Conservation (phyloP, 2,888 invertebrate species). For the Morpho deidamia region DNA sequence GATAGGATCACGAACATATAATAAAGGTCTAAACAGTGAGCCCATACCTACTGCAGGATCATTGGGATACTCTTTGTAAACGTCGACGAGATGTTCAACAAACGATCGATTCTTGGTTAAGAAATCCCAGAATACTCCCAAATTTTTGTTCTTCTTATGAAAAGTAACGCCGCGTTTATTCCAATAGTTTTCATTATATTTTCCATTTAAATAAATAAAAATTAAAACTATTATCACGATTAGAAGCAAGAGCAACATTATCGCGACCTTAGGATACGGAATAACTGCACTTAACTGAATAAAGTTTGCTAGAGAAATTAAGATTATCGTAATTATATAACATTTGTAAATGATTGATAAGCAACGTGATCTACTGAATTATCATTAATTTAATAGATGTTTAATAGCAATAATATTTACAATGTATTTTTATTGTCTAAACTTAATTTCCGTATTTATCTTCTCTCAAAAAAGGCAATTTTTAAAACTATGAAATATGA, state of each 20-base stretch:
- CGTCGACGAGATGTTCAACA: conserved; percentile 37
- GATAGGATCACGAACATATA: conserved; percentile 30
- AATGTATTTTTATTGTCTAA: too few relatives aligned
- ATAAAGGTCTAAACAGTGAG: conserved; percentile 22
- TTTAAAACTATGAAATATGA: too few relatives aligned
- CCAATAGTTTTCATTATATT: conserved; percentile 45
- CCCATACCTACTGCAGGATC: conserved; percentile 47
- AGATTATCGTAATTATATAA: too few relatives aligned
- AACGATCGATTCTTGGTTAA: conserved; percentile 31
- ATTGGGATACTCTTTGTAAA: conserved; percentile 41
- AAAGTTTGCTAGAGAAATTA: neutral
- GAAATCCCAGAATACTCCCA: conserved; percentile 44
- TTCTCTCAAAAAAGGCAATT: too few relatives aligned
- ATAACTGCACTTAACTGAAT: neutral
- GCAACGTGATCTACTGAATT: too few relatives aligned
- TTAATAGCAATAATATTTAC: too few relatives aligned
- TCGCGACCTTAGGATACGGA: conserved; percentile 3
- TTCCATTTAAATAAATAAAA: conserved; percentile 32
- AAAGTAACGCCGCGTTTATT: conserved; percentile 45
- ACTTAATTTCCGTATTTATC: too few relatives aligned
- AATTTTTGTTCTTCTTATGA: conserved; percentile 33
- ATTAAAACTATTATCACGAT: conserved; percentile 21
- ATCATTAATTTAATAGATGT: too few relatives aligned
- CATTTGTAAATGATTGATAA: too few relatives aligned
- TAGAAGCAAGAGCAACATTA: conserved; percentile 31